These are phyloP conservation scores for Neoscelio sp. DNA, from an alignment of 2,888 invertebrate genomes.

Conservation along the genomic window DNA sequence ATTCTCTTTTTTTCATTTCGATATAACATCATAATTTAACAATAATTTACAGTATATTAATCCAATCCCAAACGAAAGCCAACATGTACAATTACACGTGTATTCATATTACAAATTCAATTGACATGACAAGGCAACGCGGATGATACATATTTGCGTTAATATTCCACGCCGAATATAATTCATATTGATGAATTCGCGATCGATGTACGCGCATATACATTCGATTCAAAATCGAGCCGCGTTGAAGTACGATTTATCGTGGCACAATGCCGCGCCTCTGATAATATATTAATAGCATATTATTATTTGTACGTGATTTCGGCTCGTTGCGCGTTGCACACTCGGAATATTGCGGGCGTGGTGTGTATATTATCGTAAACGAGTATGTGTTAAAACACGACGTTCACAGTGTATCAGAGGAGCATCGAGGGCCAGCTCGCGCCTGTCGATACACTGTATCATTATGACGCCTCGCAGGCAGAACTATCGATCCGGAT, in stretches of 20 bases:
- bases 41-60: too few species aligned
- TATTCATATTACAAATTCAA: slow-evolving; percentile 22
- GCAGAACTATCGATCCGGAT: slow-evolving; percentile 80
- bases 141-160: slow-evolving; percentile 19
- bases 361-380: slow-evolving; percentile 72
- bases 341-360: slow-evolving; percentile 54
- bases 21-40: too few species aligned
- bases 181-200: slow-evolving; percentile 39
- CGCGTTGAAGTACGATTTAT: slow-evolving; percentile 58
- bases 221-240: slow-evolving; percentile 25
- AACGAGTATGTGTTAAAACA: slow-evolving; percentile 71
- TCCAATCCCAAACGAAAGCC: too few species aligned
- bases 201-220: slow-evolving; percentile 24
- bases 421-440: slow-evolving; percentile 71
- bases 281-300: slow-evolving; percentile 74
- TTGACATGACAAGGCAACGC: slow-evolving; percentile 22
- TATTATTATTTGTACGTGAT: slow-evolving; percentile 75
- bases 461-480: slow-evolving; percentile 81
- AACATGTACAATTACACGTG: background rate
- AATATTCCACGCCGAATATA: slow-evolving; percentile 22
- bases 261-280: slow-evolving; percentile 52
- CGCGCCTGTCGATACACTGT: slow-evolving; percentile 73
- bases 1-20: too few species aligned
- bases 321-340: slow-evolving; percentile 52
- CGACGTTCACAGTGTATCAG: slow-evolving; percentile 68